phyloP scores from a whole-genome alignment of 1,140 invertebrate species.

The Drosophila subpulchrella region DNA sequence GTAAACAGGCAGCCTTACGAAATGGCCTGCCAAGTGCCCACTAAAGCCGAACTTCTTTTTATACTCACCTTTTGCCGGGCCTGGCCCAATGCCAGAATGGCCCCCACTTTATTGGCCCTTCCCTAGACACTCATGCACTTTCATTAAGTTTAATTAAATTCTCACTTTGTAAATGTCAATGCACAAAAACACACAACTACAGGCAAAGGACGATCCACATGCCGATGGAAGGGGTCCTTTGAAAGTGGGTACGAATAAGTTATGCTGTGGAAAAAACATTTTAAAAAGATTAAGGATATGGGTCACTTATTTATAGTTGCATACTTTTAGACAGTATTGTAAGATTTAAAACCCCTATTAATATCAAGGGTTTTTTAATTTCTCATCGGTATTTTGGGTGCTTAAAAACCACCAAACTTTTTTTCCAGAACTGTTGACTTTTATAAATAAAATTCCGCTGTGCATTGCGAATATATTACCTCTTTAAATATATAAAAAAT shows the following conservation, averaged over 20 bases:
- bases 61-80: conserved; percentile 32
- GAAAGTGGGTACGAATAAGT: background rate
- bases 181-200: conserved; percentile 50
- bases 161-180: conserved; percentile 82
- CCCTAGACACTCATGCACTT: conserved; percentile 66
- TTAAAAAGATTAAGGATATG: too few species aligned
- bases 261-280: background rate
- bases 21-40: conserved; percentile 59
- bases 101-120: conserved; percentile 29
- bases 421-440: too few species aligned
- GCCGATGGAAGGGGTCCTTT: background rate
- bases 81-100: conserved; percentile 19
- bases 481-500: too few species aligned
- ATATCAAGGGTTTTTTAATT: too few species aligned
- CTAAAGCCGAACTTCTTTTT: conserved; percentile 39
- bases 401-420: too few species aligned
- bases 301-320: too few species aligned
- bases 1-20: conserved; percentile 49
- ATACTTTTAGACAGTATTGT: too few species aligned
- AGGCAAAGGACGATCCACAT: conserved; percentile 52
- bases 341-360: too few species aligned
- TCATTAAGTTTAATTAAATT: conserved; percentile 82
- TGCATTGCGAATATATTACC: too few species aligned
- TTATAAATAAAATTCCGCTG: too few species aligned
- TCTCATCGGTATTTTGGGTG: too few species aligned